Conservation (phyloP, 2,888 invertebrate genomes). For the Dryobota labecula region DNA sequence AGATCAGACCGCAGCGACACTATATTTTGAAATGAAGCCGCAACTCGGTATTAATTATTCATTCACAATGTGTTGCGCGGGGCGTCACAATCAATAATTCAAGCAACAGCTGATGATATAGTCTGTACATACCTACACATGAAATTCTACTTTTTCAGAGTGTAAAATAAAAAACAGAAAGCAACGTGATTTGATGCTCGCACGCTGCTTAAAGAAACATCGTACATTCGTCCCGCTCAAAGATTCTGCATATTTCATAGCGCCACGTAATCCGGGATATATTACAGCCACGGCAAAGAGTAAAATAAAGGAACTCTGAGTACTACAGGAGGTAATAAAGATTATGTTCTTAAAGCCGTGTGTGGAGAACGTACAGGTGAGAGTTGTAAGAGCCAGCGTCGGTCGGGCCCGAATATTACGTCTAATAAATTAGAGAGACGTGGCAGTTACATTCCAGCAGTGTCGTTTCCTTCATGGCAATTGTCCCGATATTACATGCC, state of each 20-base stretch:
- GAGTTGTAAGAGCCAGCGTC: constrained; percentile 65
- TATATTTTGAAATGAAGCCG: constrained; percentile 66
- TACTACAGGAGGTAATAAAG: constrained; percentile 80
- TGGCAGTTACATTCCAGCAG: constrained; percentile 78
- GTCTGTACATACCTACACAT: constrained; percentile 43
- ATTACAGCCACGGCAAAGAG: constrained; percentile 74
- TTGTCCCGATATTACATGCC: constrained; percentile 86
- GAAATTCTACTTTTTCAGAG: constrained; percentile 64
- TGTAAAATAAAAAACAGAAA: constrained; percentile 59
- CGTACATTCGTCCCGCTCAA: constrained; percentile 71
- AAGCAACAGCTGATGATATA: constrained; percentile 67
- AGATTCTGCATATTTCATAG: constrained; percentile 76
- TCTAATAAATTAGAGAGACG: constrained; percentile 83
- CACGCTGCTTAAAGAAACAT: constrained; percentile 68
- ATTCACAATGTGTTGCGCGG: constrained; percentile 64
- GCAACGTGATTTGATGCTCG: constrained; percentile 65
- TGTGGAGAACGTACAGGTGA: constrained; percentile 71
- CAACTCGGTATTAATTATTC: constrained; percentile 70
- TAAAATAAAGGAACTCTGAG: constrained; percentile 81
- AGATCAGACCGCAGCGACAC: constrained; percentile 59
- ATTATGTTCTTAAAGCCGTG: constrained; percentile 83
- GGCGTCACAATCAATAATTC: constrained; percentile 72
- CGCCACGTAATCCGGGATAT: constrained; percentile 74
- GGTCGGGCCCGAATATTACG: constrained; percentile 82
- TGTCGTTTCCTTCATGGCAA: constrained; percentile 82